Conservation (phyloP, 2,113 vertebrate genomes). For the Pao palembangensis region DNA sequence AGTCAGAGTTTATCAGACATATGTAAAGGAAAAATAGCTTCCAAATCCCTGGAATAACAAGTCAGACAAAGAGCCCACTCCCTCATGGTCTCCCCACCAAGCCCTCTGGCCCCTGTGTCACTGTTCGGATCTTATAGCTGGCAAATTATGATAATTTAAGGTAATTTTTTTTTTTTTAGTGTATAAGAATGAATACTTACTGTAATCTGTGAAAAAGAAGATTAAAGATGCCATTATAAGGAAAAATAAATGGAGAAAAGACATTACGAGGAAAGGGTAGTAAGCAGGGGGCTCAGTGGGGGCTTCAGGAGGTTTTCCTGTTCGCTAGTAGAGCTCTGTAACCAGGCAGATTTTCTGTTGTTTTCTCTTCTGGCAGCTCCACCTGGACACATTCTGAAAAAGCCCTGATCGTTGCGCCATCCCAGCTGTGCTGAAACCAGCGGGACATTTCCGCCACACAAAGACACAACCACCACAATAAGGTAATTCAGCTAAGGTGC, state of each 20-base stretch:
- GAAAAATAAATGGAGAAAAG: slow-evolving; percentile 31
- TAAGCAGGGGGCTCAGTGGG: slow-evolving; percentile 37
- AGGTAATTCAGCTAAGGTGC: no score
- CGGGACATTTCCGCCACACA: not conserved
- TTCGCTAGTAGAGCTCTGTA: slow-evolving; percentile 53
- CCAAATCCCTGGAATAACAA: slow-evolving; percentile 36
- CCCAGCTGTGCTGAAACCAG: slow-evolving; percentile 62
- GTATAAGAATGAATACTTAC: not conserved
- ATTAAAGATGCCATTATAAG: not conserved
- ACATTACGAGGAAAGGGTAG: slow-evolving; percentile 5
- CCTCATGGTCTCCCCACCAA: slow-evolving; percentile 43
- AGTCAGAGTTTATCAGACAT: slow-evolving; percentile 28
- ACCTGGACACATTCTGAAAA: slow-evolving; percentile 65
- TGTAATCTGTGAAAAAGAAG: slow-evolving; percentile 3
- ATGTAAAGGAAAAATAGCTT: slow-evolving; percentile 30
- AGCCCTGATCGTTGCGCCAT: slow-evolving; percentile 62
- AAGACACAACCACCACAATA: slow-evolving; percentile 13
- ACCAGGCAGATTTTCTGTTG: slow-evolving; percentile 57
- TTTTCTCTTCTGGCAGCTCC: slow-evolving; percentile 62
- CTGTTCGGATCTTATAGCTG: slow-evolving; percentile 35
- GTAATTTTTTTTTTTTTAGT: not conserved
- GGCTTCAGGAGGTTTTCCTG: slow-evolving; percentile 37
- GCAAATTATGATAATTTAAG: slow-evolving; percentile 26
- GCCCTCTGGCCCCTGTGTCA: slow-evolving; percentile 14
- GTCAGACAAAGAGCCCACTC: slow-evolving; percentile 7